Evolutionary conservation across 2,113 vertebrate genomes (phyloP), one percentile per base, ranked within the genome.

Genomic region (Butorides virescens): DNA sequence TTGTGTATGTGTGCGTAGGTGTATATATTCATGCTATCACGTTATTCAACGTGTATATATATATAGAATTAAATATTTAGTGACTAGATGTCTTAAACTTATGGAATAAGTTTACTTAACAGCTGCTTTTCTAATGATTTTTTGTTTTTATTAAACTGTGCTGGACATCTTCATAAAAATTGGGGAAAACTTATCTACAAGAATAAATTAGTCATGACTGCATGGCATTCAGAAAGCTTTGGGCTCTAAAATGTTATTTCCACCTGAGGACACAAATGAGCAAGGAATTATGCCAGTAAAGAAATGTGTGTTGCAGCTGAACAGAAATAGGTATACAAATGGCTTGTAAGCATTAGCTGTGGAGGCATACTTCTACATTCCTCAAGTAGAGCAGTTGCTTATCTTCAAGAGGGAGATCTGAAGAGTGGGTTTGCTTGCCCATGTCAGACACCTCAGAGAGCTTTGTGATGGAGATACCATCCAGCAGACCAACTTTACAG

Each of bases 121-220:
- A 37, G 15, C 3, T 68, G 8, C 4, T 50, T 93, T 55, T 70
- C 25, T 25, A 58, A 10, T 36, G 2, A 13, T 55, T 53, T 79
- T 61, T 66, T 30, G 2, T 17, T 93, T 59, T 61, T 25, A 77
- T 65, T 72, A 44, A 74, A 36, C 4, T 39, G 5, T 80, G 30
- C 42, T 77, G 39, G 21, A 70, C 76, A 73, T 44, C 36, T 37
- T 59, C 2, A 21, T 47, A 26, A 47, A 88, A 66, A 18, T 7
- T 66, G 4, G 15, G 14, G 26, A 25, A 19, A 55, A 29, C 9
- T 88, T 88, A 72, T 72, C 39, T 47, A 53, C 47, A 68, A 47
- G 83, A 85, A 85, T 63, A 91, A 85, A 94, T 90, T 92, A 88
- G 37, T 73, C 68, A 65, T 68, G 92, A 76, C 74, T 88, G 62